These are phyloP conservation scores for Lota lota DNA, from an alignment of 2,113 vertebrate species.

Conservation along the genomic window DNA sequence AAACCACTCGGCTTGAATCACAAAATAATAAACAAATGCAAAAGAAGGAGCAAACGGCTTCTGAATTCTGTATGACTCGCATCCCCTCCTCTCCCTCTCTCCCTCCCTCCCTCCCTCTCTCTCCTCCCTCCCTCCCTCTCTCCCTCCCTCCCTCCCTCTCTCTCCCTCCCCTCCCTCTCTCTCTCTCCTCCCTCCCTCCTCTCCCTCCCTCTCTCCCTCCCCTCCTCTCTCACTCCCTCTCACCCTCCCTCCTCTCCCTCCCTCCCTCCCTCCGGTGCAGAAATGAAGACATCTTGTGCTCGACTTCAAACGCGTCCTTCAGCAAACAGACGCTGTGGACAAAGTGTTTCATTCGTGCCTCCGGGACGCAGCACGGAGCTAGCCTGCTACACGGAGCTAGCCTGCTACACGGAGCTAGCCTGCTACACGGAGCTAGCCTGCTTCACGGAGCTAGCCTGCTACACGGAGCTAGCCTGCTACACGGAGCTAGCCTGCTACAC, in stretches of 20 bases:
- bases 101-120: background rate
- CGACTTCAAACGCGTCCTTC: slow-evolving; percentile 93
- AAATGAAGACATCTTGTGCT: slow-evolving; percentile 98
- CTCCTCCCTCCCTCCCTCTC: background rate
- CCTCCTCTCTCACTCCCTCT: background rate
- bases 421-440: too few relatives aligned
- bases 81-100: background rate
- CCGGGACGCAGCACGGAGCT: slow-evolving; percentile 19
- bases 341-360: slow-evolving; percentile 96
- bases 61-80: too few relatives aligned
- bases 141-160: slow-evolving; percentile 54
- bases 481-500: too few relatives aligned
- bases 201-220: slow-evolving; percentile 56
- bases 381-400: too few relatives aligned
- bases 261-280: slow-evolving; percentile 72
- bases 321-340: slow-evolving; percentile 92
- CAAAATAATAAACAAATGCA: too few relatives aligned
- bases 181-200: background rate
- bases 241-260: slow-evolving; percentile 23
- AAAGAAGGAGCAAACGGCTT: too few relatives aligned
- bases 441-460: too few relatives aligned
- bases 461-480: too few relatives aligned
- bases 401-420: too few relatives aligned
- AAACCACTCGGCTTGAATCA: slow-evolving; percentile 34
- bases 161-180: background rate